Evolutionary conservation across 2,888 invertebrate species (phyloP), one percentile per base, ranked within the genome.

Genomic region (Pristionchus arcanus): DNA sequence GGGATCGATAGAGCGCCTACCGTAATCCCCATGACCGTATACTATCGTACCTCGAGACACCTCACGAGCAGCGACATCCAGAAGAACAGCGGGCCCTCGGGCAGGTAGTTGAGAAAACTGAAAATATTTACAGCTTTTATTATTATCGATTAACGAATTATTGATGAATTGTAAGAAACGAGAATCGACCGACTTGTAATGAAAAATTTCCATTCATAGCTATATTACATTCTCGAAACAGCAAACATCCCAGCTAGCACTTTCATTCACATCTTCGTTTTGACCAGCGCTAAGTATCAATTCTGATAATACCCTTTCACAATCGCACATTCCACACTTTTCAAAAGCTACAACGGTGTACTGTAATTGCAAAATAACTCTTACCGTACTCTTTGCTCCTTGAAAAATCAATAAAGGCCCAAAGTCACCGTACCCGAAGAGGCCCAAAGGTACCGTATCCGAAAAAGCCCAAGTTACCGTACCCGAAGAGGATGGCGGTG

Each of bases 401-500:
- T 3, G 9, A 49, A n/a, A 49, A 49, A 49, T 3, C 42, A 49
- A 49, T 49, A 49, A 49, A 49, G 9, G 4, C 25, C 21, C 9
- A 13, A 59, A 59, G 16, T 3, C 59, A 7, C 9, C 7, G 49
- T 7, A 53, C 7, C 7, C 13, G 13, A 15, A 53, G 7, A 53
- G 13, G 7, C 49, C 68, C 7, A n/a, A 13, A 25, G 68, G 19
- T n/a, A 31, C 31, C 37, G 37, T 11, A 31, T 5, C 25, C 25
- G 19, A 4, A 77, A 25, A 21, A 77, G 37, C 37, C 42, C 13
- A 77, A 71, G 53, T 1, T 84, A 63, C 49, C 87, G 28, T 83
- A 93, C 92, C 97, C 97, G 95, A 97, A 97, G 37, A 97, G 95
- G 93, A 98, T 97, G 87, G 97, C 97, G 92, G 97, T 97, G 42